Evolutionary conservation across 2,113 vertebrate genomes (phyloP).

Genomic region (Heptranchias perlo): DNA sequence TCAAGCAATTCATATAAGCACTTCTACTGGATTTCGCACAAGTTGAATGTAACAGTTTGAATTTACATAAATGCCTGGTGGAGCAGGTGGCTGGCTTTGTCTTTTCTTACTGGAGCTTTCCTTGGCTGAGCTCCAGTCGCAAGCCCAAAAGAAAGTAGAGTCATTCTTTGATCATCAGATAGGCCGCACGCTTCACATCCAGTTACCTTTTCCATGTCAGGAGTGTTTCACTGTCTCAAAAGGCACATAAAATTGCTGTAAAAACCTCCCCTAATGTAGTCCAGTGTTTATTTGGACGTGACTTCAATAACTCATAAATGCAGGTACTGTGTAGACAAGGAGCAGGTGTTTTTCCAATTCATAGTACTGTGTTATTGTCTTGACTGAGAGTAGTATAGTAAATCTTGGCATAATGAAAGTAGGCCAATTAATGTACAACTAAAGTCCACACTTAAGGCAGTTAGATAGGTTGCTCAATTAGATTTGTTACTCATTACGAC

Average conservation of each 20-base stretch:
- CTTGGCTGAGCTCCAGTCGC: not conserved
- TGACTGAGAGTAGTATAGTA: not conserved
- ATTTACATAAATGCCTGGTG: not conserved
- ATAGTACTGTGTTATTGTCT: not conserved
- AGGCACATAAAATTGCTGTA: conserved; percentile 25
- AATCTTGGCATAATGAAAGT: not conserved
- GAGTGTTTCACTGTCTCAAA: conserved; percentile 16
- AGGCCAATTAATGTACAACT: not conserved
- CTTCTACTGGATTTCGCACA: not conserved
- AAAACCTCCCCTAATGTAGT: conserved; percentile 5
- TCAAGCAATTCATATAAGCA: not conserved
- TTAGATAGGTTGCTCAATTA: conserved; percentile 18
- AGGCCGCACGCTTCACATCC: conserved; percentile 9
- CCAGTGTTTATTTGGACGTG: not conserved
- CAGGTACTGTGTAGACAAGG: not conserved
- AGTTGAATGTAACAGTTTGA: conserved; percentile 28
- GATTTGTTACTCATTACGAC: not conserved
- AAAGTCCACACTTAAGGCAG: not conserved
- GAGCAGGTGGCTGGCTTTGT: conserved; percentile 33
- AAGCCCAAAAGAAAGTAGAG: not conserved
- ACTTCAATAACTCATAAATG: not conserved
- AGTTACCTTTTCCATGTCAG: conserved; percentile 27
- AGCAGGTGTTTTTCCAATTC: conserved; percentile 25
- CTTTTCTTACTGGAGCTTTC: not conserved
- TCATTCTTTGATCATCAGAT: conserved; percentile 10